Evolutionary conservation across 2,888 invertebrate species (phyloP), one percentile per base, ranked within the genome.

Genomic region (Cataglyphis albicans): DNA sequence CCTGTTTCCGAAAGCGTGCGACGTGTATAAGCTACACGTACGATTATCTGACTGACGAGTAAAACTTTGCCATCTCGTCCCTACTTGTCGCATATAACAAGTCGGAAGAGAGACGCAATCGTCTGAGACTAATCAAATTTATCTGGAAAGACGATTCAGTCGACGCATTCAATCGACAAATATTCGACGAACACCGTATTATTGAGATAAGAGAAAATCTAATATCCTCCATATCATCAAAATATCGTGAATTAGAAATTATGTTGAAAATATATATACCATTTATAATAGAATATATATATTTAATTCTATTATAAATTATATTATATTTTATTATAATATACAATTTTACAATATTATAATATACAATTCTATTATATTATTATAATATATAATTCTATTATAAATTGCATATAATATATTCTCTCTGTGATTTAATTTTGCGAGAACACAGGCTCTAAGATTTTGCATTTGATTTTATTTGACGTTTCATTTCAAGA

Each of bases 1-100:
- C 72, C 78, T 35, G 59, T 61, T 80, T 80, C 72, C 78, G 70
- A 80, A 80, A 80, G 78, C 70, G 32, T 12, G 41, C 70, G 41
- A 76, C 61, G 76, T 67, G 67, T 67, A 29, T 18, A 15, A 55
- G 55, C 29, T 57, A 3, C 38, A 55, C 72, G 78, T 25, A 35
- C 10, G 76, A 76, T 72, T 32, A 61, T 72, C 44, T 52, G 52
- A 44, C 59, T 72, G 59, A 80, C 41, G 44, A 44, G 59, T 0
- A 59, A 80, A 72, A 59, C 70, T 78, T 72, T 44, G 35, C 72
- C 48, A 35, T 59, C 44, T 18, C 41, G 44, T 78, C 44, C n/a
- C 21, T 55, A 15, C n/a, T 35, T 59, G 55, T 44, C 55, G 70
- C 41, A n/a, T 61, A 29, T 61, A 44, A 57, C n/a, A 18, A 61